Percentiles rank a stretch among this genome's conserved stretches.
Evolutionary conservation across 2,797 vertebrate genomes (phyloP).

Genomic region (Apogon hyalosoma): DNA sequence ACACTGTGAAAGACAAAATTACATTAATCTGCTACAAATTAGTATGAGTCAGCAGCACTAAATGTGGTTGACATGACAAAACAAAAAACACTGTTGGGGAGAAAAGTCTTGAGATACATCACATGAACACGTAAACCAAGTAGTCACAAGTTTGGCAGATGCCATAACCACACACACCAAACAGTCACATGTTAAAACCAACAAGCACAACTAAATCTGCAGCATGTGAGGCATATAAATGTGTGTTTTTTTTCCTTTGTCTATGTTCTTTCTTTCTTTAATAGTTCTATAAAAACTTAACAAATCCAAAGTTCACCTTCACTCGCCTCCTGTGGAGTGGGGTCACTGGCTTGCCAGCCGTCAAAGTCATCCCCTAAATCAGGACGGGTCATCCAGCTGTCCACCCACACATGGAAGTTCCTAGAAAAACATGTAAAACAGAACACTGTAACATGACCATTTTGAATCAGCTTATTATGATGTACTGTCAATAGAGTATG

Average conservation of each 20-base stretch:
- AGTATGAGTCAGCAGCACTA: too few species aligned
- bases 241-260: background rate
- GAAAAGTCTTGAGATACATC: background rate
- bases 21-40: too few species aligned
- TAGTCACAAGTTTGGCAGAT: background rate
- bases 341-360: constrained; percentile 91
- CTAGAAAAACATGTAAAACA: constrained; percentile 63
- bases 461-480: background rate
- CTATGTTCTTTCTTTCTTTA: too few species aligned
- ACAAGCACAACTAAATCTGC: background rate
- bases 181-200: background rate
- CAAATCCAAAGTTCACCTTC: constrained; percentile 79
- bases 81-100: background rate
- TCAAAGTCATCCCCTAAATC: constrained; percentile 82
- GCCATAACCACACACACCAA: background rate
- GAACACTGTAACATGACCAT: background rate
- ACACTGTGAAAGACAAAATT: too few species aligned
- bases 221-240: too few species aligned
- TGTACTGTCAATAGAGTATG: too few species aligned
- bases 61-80: too few species aligned
- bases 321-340: constrained; percentile 91
- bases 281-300: background rate
- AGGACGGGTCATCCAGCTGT: constrained; percentile 90
- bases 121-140: background rate
- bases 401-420: constrained; percentile 95